A percentile compares a stretch with the other conserved stretches of the same genome.
Conservation (phyloP, 2,888 invertebrate species). For the Lampropteryx suffumata region DNA sequence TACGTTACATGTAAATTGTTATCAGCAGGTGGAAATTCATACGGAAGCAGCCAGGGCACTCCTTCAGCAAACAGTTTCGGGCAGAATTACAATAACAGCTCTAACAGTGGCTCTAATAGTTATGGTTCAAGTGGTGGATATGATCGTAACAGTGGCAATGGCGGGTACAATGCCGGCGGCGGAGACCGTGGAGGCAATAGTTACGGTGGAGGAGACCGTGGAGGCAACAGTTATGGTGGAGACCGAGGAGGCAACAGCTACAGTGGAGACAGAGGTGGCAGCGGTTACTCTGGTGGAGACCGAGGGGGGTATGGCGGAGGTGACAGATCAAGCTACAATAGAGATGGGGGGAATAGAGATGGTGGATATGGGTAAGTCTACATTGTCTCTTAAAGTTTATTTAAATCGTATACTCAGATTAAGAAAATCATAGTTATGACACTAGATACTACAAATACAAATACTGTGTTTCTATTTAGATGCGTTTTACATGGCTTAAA, state of each 20-base stretch:
- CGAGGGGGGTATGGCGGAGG: conserved; percentile 75
- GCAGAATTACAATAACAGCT: conserved; percentile 50
- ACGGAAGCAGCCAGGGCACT: conserved; percentile 48
- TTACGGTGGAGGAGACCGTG: conserved; percentile 45
- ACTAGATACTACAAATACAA: too few species aligned
- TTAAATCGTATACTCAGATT: neutral
- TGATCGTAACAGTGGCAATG: conserved; percentile 49
- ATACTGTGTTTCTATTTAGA: too few species aligned
- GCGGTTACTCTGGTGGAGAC: conserved; percentile 68
- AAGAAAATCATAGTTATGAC: neutral
- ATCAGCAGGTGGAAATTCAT: conserved; percentile 54
- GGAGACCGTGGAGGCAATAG: conserved; percentile 40
- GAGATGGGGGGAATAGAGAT: conserved; percentile 83
- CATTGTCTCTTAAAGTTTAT: conserved; percentile 8
- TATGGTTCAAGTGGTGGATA: conserved; percentile 54
- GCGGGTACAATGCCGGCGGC: conserved; percentile 42
- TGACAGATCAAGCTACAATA: conserved; percentile 76
- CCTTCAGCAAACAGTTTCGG: conserved; percentile 59
- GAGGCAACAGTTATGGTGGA: conserved; percentile 60
- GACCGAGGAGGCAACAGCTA: conserved; percentile 65
- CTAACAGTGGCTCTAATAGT: conserved; percentile 42
- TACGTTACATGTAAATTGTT: conserved; percentile 1
- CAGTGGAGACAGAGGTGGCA: conserved; percentile 68
- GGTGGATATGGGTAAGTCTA: conserved; percentile 84
- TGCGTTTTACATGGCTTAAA: too few species aligned